Conservation (phyloP, 2,113 vertebrate genomes). For the Ammospiza caudacuta region DNA sequence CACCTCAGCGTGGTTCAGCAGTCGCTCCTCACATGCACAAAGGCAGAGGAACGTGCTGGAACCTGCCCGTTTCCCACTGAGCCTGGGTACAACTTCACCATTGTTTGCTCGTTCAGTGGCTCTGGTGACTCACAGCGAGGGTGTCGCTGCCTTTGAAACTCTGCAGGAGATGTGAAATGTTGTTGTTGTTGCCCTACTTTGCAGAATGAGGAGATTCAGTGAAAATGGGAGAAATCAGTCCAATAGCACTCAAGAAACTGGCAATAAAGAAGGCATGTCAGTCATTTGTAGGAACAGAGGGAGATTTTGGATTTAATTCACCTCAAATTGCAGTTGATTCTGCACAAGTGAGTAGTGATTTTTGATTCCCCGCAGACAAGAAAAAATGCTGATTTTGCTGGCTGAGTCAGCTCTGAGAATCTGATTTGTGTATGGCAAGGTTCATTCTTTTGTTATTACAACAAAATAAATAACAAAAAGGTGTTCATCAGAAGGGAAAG, state of each 20-base stretch:
- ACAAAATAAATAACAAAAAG: background rate
- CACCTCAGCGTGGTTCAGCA: background rate
- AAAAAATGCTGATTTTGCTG: slow-evolving; percentile 63
- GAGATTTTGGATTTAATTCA: slow-evolving; percentile 65
- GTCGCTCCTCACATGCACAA: background rate
- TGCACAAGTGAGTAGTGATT: slow-evolving; percentile 36
- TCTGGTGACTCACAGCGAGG: background rate
- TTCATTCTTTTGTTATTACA: background rate
- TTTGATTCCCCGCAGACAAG: slow-evolving; percentile 32
- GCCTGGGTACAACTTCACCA: background rate
- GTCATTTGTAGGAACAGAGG: slow-evolving; percentile 60
- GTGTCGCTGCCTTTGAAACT: background rate
- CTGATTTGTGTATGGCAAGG: background rate
- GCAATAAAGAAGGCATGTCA: slow-evolving; percentile 51
- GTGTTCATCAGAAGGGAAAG: background rate
- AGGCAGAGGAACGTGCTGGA: background rate
- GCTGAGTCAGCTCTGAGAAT: slow-evolving; percentile 56
- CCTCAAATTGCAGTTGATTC: slow-evolving; percentile 61
- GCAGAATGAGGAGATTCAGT: slow-evolving; percentile 32
- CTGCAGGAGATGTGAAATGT: background rate
- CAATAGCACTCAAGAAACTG: slow-evolving; percentile 67
- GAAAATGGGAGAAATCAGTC: slow-evolving; percentile 33
- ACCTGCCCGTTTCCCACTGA: background rate
- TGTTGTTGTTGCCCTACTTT: slow-evolving; percentile 41
- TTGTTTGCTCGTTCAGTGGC: background rate